Base-by-base conservation (phyloP, 2,797 vertebrate genomes). In the Malacoraja senta region DNA sequence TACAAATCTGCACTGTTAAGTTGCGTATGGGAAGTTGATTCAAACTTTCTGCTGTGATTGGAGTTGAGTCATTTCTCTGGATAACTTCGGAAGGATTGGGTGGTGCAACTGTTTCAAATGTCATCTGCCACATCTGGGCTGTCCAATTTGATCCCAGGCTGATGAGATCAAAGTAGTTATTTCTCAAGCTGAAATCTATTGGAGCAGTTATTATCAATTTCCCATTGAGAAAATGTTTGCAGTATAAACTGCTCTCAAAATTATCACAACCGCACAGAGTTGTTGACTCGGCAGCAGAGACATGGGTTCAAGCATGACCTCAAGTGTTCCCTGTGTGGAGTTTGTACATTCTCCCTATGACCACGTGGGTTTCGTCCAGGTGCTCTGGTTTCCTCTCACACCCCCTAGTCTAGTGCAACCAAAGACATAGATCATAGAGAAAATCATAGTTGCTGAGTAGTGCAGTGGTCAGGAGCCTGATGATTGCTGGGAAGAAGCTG, bases 11-110 rank as follows among this genome's bases (percentile, higher is more conserved):
- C 61, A 84, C 29, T 58, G n/a, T 86, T 86, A 29, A 10, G 58
- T 72, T 74, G 65, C 29, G 68, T 53, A 53, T 12, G 53, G 90
- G 35, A 91, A 91, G 38, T 53, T 29, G 68, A 74, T 91, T 91
- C 90, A 91, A 91, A 91, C 26, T 74, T 74, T 91, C 68, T 91
- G 4, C n/a, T 68, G 71, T 74, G 90, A 91, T 74, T 91, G 24
- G 32, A 38, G 88, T 91, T 71, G 72, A 91, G 24, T 91, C 68
- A 74, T 91, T 74, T 74, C 72, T 72, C 88, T 91, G 68, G 35
- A 91, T 53, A 86, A 58, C 26, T 74, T 74, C 71, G 24, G 71
- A 74, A 74, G 4, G 71, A 74, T 74, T 26, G 71, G 71, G 71
- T 74, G 71, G 71, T 74, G 83, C 63, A 17, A 53, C 90, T 74